These are phyloP conservation scores for Drosophila lacteicornis DNA, from an alignment of 1,140 invertebrate species.

Conservation along the genomic window DNA sequence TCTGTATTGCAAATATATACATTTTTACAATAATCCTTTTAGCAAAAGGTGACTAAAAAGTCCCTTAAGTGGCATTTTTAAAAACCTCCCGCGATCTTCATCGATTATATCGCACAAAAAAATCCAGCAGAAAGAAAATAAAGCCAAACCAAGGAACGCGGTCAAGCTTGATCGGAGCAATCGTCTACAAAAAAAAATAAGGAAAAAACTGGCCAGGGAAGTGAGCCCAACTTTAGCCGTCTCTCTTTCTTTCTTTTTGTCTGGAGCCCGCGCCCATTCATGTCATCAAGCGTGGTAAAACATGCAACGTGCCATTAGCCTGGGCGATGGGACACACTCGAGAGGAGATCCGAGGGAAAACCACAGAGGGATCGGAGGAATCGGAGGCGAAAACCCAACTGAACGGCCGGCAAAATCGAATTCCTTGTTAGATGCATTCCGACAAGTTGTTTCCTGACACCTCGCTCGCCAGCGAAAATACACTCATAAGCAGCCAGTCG, in stretches of 20 bases:
- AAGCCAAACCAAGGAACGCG: slow-evolving; percentile 19
- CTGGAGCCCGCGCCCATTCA: slow-evolving; percentile 82
- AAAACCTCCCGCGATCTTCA: slow-evolving; percentile 2
- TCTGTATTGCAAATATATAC: not conserved
- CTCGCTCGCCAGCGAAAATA: slow-evolving; percentile 70
- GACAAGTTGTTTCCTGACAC: slow-evolving; percentile 85
- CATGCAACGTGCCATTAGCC: slow-evolving; percentile 84
- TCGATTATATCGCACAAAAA: slow-evolving; percentile 40
- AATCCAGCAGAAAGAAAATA: slow-evolving; percentile 1
- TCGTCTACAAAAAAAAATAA: slow-evolving; percentile 2
- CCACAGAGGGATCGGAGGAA: slow-evolving; percentile 22
- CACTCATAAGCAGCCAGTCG: slow-evolving; percentile 66
- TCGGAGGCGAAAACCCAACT: slow-evolving; percentile 41
- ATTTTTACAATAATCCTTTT: not conserved
- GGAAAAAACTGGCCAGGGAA: slow-evolving; percentile 47
- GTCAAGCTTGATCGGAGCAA: slow-evolving; percentile 39
- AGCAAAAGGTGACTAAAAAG: slow-evolving; percentile 24
- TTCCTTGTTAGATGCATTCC: slow-evolving; percentile 85
- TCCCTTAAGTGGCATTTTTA: not conserved
- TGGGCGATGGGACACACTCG: slow-evolving; percentile 44
- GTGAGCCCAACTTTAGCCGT: slow-evolving; percentile 43
- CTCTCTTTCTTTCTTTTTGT: slow-evolving; percentile 33
- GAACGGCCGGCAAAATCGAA: slow-evolving; percentile 80
- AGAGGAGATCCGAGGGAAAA: slow-evolving; percentile 1
- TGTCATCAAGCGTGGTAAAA: slow-evolving; percentile 84